Evolutionary conservation across 1,140 invertebrate genomes (phyloP).

Genomic region (Conopomorpha cramerella): DNA sequence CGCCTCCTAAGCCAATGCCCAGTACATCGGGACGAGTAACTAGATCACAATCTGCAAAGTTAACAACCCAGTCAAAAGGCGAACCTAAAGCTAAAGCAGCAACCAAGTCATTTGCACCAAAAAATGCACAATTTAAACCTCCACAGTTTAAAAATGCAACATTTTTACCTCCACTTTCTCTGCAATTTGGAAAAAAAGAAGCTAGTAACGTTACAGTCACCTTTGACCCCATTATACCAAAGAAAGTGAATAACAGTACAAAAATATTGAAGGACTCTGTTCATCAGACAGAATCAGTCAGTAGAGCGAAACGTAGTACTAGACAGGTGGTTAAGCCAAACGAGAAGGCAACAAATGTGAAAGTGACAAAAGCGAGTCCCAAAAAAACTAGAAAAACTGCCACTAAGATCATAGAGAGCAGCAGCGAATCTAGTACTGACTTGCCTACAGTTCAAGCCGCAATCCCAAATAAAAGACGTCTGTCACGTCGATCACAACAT

Average conservation of each 20-base stretch:
- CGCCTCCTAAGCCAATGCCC: conserved; percentile 20
- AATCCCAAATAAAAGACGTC: too few relatives aligned
- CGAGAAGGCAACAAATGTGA: not conserved
- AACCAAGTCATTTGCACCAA: conserved; percentile 32
- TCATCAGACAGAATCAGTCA: too few relatives aligned
- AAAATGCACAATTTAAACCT: conserved; percentile 29
- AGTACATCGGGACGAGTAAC: conserved; percentile 37
- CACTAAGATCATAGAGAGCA: not conserved
- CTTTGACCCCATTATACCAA: too few relatives aligned
- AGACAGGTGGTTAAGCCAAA: too few relatives aligned
- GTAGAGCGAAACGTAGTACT: too few relatives aligned
- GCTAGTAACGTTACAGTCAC: too few relatives aligned
- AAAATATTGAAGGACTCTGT: too few relatives aligned
- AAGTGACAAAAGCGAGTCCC: not conserved
- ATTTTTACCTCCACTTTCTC: not conserved
- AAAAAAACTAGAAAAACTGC: not conserved
- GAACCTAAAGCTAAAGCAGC: conserved; percentile 5
- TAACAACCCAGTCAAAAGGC: conserved; percentile 5
- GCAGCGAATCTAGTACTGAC: not conserved
- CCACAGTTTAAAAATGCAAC: conserved; percentile 11
- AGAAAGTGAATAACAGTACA: too few relatives aligned
- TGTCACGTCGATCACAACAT: too few relatives aligned
- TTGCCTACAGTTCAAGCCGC: too few relatives aligned
- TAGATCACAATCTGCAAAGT: conserved; percentile 23
- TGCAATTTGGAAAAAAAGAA: too few relatives aligned